Percentiles rank a stretch among this genome's conserved stretches.
These are phyloP conservation scores for Palythoa caribaeorum DNA, from an alignment of 92 coral and sea anemone genomes.

Conservation along the genomic window DNA sequence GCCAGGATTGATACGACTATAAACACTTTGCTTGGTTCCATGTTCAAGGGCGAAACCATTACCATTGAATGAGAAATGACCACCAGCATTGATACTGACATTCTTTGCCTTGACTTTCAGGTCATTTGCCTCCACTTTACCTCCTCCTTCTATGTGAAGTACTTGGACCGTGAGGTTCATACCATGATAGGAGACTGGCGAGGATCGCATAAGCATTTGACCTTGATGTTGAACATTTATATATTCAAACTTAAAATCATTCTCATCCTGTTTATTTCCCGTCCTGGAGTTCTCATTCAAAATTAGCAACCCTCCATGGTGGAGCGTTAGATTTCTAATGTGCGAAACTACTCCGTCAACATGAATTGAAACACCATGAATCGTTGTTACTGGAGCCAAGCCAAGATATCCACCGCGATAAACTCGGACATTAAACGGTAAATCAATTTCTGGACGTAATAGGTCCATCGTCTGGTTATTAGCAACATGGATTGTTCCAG, in stretches of 20 bases:
- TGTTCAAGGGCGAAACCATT: slow-evolving; percentile 66
- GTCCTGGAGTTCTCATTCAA: slow-evolving; percentile 73
- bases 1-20: slow-evolving; percentile 69
- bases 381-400: slow-evolving; percentile 69
- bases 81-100: slow-evolving; percentile 72
- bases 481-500: slow-evolving; percentile 75
- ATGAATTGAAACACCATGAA: slow-evolving; percentile 74
- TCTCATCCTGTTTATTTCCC: slow-evolving; percentile 71
- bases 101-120: slow-evolving; percentile 59
- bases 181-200: slow-evolving; percentile 72
- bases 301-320: slow-evolving; percentile 70
- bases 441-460: slow-evolving; percentile 65
- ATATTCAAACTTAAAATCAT: slow-evolving; percentile 68
- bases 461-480: slow-evolving; percentile 73
- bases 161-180: slow-evolving; percentile 71
- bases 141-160: slow-evolving; percentile 80
- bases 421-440: slow-evolving; percentile 77
- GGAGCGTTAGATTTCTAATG: slow-evolving; percentile 67
- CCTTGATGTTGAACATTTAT: slow-evolving; percentile 76
- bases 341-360: slow-evolving; percentile 67
- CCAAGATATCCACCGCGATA: slow-evolving; percentile 78
- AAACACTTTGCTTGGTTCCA: slow-evolving; percentile 58
- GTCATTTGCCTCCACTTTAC: slow-evolving; percentile 69
- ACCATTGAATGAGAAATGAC: slow-evolving; percentile 59
- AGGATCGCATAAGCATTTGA: slow-evolving; percentile 59